Conservation (phyloP, 64 coral and sea anemone species). For the Cladopsammia gracilis region DNA sequence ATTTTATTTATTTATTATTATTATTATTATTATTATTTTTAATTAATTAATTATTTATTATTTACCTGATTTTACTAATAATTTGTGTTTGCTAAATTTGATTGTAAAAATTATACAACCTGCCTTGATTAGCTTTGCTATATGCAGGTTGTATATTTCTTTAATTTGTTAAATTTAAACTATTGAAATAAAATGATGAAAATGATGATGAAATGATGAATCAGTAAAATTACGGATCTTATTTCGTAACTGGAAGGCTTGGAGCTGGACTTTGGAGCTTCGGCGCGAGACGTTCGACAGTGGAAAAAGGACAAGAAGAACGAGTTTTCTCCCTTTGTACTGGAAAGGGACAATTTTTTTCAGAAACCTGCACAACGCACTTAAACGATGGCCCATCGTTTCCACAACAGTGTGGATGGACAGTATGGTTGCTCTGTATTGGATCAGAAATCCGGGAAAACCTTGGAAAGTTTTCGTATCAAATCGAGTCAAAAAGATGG, state of each 20-base stretch:
- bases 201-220: no score
- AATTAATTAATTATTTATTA: no score
- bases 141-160: no score
- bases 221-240: conserved; percentile 49
- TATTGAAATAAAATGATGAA: no score
- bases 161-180: no score
- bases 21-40: no score
- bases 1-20: no score
- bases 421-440: conserved; percentile 38
- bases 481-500: no score
- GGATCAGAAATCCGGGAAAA: conserved; percentile 33
- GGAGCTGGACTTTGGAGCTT: conserved; percentile 72
- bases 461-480: conserved; percentile 47
- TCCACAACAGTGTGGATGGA: conserved; percentile 47
- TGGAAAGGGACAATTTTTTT: conserved; percentile 55
- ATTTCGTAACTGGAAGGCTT: conserved; percentile 57
- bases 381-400: conserved; percentile 21
- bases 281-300: conserved; percentile 62
- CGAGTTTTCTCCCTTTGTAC: conserved; percentile 43
- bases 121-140: no score
- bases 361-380: conserved; percentile 20
- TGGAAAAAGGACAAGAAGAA: conserved; percentile 84
- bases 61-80: no score
- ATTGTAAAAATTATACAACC: no score
- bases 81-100: no score